Evolutionary conservation across 2,113 vertebrate genomes (phyloP), one percentile per base, ranked within the genome.

Genomic region (Entomyzon cyanotis): DNA sequence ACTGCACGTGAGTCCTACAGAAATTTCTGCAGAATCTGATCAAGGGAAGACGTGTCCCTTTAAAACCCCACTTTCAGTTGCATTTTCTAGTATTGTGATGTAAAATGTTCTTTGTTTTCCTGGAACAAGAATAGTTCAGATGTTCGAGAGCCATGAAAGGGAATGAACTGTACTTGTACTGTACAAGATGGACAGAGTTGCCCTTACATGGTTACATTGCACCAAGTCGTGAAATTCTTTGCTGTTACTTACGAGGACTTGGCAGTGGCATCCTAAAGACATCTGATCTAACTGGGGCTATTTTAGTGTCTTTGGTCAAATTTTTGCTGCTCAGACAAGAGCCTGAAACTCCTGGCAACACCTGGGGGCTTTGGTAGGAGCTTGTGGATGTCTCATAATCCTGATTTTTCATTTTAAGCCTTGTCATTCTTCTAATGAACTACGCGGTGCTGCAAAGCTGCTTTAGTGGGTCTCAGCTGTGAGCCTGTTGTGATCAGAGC

Each of bases 201-300:
- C 84, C 98, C 98, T 97, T 98, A 98, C 95, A 97, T 97, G 97
- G 96, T 96, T 97, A 97, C 96, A 85, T 49, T 96, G 90, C 97
- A 97, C 94, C 94, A 94, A 97, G 53, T 97, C 49, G 9, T 95
- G 91, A 97, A 94, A 98, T 97, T 98, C 97, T 97, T 95, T 94
- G 22, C 93, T 93, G 78, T 83, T 93, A 81, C 94, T 97, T 96
- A 46, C 0, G 17, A 89, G 93, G 93, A 93, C 94, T 97, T 96
- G 96, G 95, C 96, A 97, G 93, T 89, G 95, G 93, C 96, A 92
- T 90, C 94, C 75, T 35, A 73, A 85, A 91, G 86, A 75, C 95
- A 93, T 89, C 92, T 90, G 93, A 84, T 91, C 78, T 76, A 44
- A 76, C 93, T 77, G 87, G 55, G 82, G 71, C 84, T 94, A 94